Conservation (phyloP, 2,113 vertebrate genomes). For the Amphiprion ocellaris region DNA sequence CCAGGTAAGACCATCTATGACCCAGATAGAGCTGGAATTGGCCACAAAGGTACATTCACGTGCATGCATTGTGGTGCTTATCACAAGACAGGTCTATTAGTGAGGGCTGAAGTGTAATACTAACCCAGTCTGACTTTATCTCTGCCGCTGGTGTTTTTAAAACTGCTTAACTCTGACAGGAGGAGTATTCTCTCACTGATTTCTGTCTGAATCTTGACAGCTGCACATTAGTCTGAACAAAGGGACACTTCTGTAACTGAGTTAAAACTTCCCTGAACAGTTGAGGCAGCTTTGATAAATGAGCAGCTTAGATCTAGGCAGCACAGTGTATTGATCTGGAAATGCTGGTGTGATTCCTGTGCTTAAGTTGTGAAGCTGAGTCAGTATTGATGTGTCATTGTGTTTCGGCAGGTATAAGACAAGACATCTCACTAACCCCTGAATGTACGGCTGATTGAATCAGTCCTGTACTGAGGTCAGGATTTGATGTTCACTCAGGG, state of each 20-base stretch:
- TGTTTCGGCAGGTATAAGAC: background rate
- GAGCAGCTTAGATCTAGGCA: background rate
- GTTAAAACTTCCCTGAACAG: constrained; percentile 22
- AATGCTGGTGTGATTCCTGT: background rate
- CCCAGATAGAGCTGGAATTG: background rate
- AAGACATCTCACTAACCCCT: background rate
- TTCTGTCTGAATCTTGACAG: constrained; percentile 12
- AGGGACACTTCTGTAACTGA: background rate
- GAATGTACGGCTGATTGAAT: background rate
- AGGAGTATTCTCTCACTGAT: background rate
- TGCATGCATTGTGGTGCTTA: background rate
- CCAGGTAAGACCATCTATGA: constrained; percentile 71
- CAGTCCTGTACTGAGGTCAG: background rate
- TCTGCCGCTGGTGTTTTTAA: background rate
- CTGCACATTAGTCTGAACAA: background rate
- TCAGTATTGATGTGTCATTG: background rate
- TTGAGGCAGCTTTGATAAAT: constrained; percentile 1
- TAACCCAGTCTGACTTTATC: constrained; percentile 6
- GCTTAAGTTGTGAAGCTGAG: background rate
- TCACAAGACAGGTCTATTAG: constrained; percentile 7
- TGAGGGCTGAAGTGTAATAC: constrained; percentile 1
- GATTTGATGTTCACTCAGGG: background rate
- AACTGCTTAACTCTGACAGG: background rate
- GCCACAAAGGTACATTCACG: background rate
- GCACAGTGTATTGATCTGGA: background rate